Base-by-base conservation (phyloP, 2,113 vertebrate genomes). In the Lepisosteus osseus region DNA sequence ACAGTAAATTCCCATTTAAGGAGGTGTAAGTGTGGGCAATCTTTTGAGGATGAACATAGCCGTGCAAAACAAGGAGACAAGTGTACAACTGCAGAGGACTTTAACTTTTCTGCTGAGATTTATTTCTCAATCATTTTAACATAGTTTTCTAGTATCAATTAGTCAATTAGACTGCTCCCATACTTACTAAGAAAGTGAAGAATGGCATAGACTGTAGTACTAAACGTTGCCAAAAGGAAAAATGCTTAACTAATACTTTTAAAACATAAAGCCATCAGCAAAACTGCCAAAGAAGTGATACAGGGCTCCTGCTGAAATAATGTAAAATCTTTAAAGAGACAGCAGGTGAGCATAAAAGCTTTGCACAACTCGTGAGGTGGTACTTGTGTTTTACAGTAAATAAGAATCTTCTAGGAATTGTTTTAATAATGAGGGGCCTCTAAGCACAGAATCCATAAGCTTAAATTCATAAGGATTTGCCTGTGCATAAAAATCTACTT, bases 201-300 rank as follows among this genome's bases (percentile, higher is more conserved):
- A 83, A 77, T 63, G 45, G 74, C 14, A 75, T 7, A 40, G 62
- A 29, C 5, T 65, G 6, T 7, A 65, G 69, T 68, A 71, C 66
- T 73, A 6, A 15, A 14, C 43, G 3, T 7, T 79, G 74, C 69
- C 75, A 80, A 86, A 80, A 66, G 42, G 70, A 6, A 54, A 77
- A 79, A 69, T 69, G 13, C 71, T 78, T 74, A 61, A 77, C 72
- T 7, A 65, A 76, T 54, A 9, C 55, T 74, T 86, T 68, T 65
- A 77, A 79, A 79, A 69, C 64, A 77, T 3, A 79, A 70, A 78
- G 40, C 44, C 63, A 76, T 72, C 73, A 78, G 76, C 54, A 80
- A 83, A 83, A 83, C 65, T 76, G 75, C 54, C 72, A 79, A 54
- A 79, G 72, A 79, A 72, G 3, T 62, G 77, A 76, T 66, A 1